phyloP scores from a whole-genome alignment of 2,113 vertebrate species.

The Alexandromys fortis region DNA sequence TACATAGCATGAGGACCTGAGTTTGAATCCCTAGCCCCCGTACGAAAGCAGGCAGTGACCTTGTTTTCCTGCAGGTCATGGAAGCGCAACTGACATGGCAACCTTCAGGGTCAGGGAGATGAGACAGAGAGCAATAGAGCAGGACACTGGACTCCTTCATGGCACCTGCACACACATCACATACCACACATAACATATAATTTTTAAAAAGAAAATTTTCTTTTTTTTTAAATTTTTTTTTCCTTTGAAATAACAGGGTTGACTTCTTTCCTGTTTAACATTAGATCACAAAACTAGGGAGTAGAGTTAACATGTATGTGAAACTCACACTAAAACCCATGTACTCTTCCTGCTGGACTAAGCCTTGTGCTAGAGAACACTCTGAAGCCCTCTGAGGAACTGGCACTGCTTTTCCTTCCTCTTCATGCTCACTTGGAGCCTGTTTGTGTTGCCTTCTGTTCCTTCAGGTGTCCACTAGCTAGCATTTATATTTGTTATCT shows the following conservation, averaged over 20 bases:
- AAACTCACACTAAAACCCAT: background rate
- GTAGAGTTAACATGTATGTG: constrained; percentile 4
- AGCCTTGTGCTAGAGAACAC: background rate
- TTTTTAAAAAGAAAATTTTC: background rate
- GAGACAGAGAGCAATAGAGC: background rate
- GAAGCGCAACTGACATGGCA: background rate
- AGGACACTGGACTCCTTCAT: background rate
- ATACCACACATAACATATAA: background rate
- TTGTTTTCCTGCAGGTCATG: background rate
- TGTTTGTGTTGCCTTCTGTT: background rate
- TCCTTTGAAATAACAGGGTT: background rate
- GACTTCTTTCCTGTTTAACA: constrained; percentile 11
- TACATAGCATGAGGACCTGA: background rate
- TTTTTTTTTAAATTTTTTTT: background rate
- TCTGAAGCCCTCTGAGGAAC: background rate
- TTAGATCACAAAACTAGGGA: constrained; percentile 1
- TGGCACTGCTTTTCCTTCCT: background rate
- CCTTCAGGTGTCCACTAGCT: background rate
- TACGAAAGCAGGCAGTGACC: background rate
- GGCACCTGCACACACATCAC: background rate
- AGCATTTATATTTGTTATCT: background rate
- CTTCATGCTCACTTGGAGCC: background rate
- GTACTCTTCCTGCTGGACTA: constrained; percentile 22
- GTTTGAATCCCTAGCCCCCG: background rate
- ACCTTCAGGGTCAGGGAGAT: background rate